A percentile compares a stretch with the other conserved stretches of the same genome.
Conservation (phyloP, 2,113 vertebrate genomes). For the Erythrocercus mccallii region DNA sequence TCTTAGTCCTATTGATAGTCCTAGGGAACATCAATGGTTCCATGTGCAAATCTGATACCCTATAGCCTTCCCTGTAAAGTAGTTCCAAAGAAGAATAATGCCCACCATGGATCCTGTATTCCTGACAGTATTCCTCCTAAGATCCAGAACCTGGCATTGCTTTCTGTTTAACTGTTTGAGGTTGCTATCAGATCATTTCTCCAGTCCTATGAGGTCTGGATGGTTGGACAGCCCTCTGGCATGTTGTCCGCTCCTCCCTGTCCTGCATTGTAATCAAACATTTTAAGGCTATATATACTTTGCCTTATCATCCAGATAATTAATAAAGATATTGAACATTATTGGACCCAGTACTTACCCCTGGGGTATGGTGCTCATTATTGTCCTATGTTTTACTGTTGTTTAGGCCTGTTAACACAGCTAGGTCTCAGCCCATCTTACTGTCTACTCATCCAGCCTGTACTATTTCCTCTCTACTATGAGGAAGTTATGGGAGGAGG, state of each 20-base stretch:
- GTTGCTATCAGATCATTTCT: not conserved
- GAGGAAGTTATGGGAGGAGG: not conserved
- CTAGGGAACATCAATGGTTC: not conserved
- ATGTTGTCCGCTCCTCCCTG: not conserved
- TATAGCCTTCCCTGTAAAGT: not conserved
- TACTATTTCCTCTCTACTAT: not conserved
- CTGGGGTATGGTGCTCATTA: not conserved
- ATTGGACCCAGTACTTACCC: fast-evolving
- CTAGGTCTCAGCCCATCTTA: not conserved
- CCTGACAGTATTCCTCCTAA: not conserved
- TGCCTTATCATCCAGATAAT: not conserved
- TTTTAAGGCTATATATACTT: not conserved
- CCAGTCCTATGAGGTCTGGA: not conserved
- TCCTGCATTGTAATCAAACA: fast-evolving
- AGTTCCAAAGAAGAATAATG: not conserved
- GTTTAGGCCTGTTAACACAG: not conserved
- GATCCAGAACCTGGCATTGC: not conserved
- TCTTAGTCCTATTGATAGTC: too few relatives aligned
- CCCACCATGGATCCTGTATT: not conserved
- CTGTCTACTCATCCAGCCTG: not conserved
- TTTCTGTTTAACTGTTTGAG: not conserved
- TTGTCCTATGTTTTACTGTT: not conserved
- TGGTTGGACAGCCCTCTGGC: not conserved
- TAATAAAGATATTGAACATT: not conserved
- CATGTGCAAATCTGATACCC: fast-evolving